A percentile compares a stretch with the other conserved stretches of the same genome.
These are phyloP conservation scores for Chiridota heheva DNA, from an alignment of 35 echinoderm and acorn worm genomes.

Conservation along the genomic window DNA sequence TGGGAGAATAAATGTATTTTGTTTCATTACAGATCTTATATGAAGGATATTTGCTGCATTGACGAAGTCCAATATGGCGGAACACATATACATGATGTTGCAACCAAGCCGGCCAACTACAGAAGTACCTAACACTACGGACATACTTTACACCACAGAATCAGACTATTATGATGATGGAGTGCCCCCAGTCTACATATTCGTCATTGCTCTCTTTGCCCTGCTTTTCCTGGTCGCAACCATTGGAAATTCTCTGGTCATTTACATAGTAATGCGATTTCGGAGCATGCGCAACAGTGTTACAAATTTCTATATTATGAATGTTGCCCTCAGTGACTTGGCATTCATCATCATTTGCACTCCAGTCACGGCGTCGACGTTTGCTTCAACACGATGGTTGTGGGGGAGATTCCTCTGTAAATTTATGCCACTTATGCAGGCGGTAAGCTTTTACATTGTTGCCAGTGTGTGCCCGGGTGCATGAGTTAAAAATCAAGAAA, in stretches of 20 bases:
- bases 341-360: slow-evolving; percentile 65
- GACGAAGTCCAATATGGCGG: no score
- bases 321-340: slow-evolving; percentile 77
- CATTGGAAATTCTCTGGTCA: slow-evolving; percentile 71
- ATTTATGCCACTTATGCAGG: slow-evolving; percentile 50
- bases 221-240: slow-evolving; percentile 57
- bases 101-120: no score
- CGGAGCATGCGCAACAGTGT: slow-evolving; percentile 77
- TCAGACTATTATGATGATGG: background rate
- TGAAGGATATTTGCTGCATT: no score
- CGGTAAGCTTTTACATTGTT: slow-evolving; percentile 31
- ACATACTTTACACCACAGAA: background rate
- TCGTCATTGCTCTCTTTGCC: slow-evolving; percentile 51
- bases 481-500: no score
- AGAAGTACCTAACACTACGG: no score
- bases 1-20: no score
- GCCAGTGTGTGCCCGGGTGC: no score
- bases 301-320: slow-evolving; percentile 97
- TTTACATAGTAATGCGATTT: slow-evolving; percentile 78
- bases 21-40: no score
- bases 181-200: slow-evolving; percentile 13
- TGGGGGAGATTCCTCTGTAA: slow-evolving; percentile 70
- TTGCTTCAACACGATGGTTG: slow-evolving; percentile 28
- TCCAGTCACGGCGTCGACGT: slow-evolving; percentile 54
- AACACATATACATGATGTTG: no score